phyloP scores from a whole-genome alignment of 2,888 invertebrate species.

The Eulithis testata region DNA sequence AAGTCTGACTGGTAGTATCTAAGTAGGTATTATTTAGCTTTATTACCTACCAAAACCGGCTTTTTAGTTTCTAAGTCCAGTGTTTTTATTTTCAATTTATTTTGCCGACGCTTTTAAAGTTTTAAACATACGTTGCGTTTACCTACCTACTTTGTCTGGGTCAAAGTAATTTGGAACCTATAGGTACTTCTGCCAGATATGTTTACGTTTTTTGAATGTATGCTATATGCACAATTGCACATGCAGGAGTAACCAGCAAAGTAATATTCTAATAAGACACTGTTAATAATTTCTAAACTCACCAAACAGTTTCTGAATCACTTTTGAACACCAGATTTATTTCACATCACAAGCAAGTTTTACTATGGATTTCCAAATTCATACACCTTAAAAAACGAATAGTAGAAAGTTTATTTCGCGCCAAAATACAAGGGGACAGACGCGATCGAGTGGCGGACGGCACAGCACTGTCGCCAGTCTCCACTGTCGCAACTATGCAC shows the following conservation, averaged over 20 bases:
- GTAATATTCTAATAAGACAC: background rate
- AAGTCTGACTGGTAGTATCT: too few species aligned
- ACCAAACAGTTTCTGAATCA: conserved; percentile 8
- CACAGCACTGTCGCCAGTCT: conserved; percentile 44
- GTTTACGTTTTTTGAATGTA: background rate
- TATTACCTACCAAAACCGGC: too few species aligned
- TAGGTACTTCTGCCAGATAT: too few species aligned
- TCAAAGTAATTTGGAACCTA: too few species aligned
- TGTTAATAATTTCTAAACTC: conserved; percentile 1
- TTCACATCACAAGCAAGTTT: conserved; percentile 7
- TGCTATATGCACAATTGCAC: too few species aligned
- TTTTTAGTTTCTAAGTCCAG: too few species aligned
- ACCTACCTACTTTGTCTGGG: too few species aligned
- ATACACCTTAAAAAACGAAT: background rate
- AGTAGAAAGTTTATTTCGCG: conserved; percentile 39
- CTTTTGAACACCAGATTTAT: conserved; percentile 4
- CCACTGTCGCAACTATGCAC: conserved; percentile 6
- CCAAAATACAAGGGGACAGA: conserved; percentile 43
- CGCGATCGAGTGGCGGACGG: conserved; percentile 56
- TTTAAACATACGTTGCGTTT: too few species aligned
- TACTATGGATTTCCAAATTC: background rate
- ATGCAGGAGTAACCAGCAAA: background rate
- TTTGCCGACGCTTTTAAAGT: too few species aligned
- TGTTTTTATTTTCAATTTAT: too few species aligned
- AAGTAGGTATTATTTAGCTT: too few species aligned